phyloP scores from a whole-genome alignment of 2,113 vertebrate species.

The Phylloscopus whistleri region DNA sequence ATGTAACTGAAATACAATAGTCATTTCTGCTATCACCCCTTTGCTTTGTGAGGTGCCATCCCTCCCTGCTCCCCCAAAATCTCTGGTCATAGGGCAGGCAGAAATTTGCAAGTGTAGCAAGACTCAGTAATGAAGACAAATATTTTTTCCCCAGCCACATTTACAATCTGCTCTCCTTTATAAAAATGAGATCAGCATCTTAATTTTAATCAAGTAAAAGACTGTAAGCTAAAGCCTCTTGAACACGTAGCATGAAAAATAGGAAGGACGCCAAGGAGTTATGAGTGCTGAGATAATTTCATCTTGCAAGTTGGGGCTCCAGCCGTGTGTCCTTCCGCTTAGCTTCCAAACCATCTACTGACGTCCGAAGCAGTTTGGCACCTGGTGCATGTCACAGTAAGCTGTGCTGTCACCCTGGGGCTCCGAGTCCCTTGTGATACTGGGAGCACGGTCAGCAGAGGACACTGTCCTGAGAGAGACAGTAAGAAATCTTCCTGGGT shows the following conservation, averaged over 20 bases:
- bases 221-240: neutral
- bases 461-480: neutral
- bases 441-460: rapidly evolving
- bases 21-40: rapidly evolving
- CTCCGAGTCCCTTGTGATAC: neutral
- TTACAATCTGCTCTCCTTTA: neutral
- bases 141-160: neutral
- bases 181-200: neutral
- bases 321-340: neutral
- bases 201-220: neutral
- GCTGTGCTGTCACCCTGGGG: neutral
- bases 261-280: neutral
- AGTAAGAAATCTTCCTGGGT: neutral
- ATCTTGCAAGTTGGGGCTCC: neutral
- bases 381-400: neutral
- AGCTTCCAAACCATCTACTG: neutral
- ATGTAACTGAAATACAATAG: neutral
- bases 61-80: neutral
- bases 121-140: neutral
- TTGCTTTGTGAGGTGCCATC: neutral
- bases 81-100: rapidly evolving
- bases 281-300: neutral
- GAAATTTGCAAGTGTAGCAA: neutral
- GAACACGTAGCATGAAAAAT: neutral
- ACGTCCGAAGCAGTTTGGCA: neutral